Conservation (phyloP, 2,113 vertebrate species). For the Bombycilla garrulus region DNA sequence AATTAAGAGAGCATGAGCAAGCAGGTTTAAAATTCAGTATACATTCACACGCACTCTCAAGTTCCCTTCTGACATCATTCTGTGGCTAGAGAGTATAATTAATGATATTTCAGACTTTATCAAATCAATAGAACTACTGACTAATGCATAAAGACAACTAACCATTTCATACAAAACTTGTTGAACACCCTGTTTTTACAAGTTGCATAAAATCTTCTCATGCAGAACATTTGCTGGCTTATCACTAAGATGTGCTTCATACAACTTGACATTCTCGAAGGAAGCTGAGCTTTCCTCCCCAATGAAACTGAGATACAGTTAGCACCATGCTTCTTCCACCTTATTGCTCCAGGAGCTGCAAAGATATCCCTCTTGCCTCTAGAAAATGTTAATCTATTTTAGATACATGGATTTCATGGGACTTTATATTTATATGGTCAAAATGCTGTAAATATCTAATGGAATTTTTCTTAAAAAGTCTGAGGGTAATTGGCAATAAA, state of each 20-base stretch:
- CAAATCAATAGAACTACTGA: not conserved
- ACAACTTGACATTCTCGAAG: not conserved
- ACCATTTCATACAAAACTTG: not conserved
- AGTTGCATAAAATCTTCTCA: not conserved
- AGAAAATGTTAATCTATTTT: not conserved
- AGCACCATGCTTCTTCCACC: not conserved
- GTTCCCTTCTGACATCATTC: not conserved
- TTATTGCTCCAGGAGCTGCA: not conserved
- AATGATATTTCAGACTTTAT: not conserved
- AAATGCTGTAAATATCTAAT: not conserved
- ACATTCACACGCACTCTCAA: not conserved
- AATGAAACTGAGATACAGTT: not conserved
- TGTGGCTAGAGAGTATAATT: not conserved
- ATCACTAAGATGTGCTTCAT: not conserved
- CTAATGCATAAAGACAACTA: not conserved
- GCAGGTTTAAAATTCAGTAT: not conserved
- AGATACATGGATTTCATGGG: too few species aligned
- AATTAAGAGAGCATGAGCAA: not conserved
- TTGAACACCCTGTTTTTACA: not conserved
- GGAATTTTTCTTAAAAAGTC: not conserved
- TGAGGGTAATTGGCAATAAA: not conserved
- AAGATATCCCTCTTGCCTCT: not conserved
- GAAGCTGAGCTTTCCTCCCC: not conserved
- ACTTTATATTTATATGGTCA: not conserved
- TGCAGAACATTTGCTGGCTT: not conserved